Evolutionary conservation across 2,888 invertebrate species (phyloP).

Genomic region (Volucella bombylans): DNA sequence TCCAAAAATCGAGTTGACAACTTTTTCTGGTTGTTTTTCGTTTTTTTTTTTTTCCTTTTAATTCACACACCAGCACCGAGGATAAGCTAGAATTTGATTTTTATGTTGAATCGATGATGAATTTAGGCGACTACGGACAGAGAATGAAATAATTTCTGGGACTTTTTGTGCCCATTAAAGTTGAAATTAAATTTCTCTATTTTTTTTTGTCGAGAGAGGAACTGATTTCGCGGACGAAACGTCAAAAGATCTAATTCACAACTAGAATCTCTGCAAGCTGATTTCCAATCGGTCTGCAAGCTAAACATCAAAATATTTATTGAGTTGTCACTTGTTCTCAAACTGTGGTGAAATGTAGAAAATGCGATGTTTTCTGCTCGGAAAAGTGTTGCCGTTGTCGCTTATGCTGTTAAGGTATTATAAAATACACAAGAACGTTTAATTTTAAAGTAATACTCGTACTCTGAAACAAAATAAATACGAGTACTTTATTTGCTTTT

Average conservation of each 20-base stretch:
- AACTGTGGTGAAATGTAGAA: constrained; percentile 45
- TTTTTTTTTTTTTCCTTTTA: not conserved
- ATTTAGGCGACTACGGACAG: constrained; percentile 10
- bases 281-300: constrained; percentile 42
- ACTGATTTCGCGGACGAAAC: constrained; percentile 35
- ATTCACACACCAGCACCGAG: constrained; percentile 53
- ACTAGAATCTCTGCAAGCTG: constrained; percentile 60
- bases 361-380: constrained; percentile 34
- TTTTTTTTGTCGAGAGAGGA: constrained; percentile 7
- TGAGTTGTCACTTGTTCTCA: constrained; percentile 30
- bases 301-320: constrained; percentile 54
- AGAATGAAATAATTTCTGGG: not conserved
- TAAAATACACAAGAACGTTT: too few relatives aligned
- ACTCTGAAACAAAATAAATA: too few relatives aligned
- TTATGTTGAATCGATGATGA: not conserved
- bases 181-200: constrained; percentile 16
- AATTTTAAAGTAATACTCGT: not conserved
- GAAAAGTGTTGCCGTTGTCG: constrained; percentile 42
- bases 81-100: constrained; percentile 32
- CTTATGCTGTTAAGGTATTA: not conserved
- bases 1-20: constrained; percentile 61
- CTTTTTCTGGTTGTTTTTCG: not conserved
- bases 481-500: not conserved
- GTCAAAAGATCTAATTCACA: constrained; percentile 58
- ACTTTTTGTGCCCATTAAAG: constrained; percentile 44